Evolutionary conservation across 2,888 invertebrate species (phyloP).

Genomic region (Leucophenga montana): DNA sequence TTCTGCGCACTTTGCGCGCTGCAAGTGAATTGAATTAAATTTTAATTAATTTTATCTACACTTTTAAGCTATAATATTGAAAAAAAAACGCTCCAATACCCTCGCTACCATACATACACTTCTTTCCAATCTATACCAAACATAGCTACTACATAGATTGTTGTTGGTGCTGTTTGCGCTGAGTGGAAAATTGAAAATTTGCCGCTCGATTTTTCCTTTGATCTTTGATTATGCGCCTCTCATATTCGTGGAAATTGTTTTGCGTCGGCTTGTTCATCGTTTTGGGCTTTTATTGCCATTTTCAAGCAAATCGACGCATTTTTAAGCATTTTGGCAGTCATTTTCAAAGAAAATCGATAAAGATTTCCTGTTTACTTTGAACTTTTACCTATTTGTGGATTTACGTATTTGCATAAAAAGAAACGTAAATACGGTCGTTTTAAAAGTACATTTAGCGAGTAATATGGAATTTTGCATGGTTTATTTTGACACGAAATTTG

Average conservation of each 20-base stretch:
- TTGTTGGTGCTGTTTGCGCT: conserved; percentile 45
- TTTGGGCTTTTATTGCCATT: conserved; percentile 54
- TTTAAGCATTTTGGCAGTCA: conserved; percentile 67
- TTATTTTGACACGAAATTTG: too few relatives aligned
- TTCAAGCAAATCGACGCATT: conserved; percentile 70
- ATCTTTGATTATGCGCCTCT: conserved; percentile 45
- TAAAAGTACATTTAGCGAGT: too few relatives aligned
- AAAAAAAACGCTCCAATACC: not conserved
- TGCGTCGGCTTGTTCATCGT: not conserved
- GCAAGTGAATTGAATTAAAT: conserved; percentile 66
- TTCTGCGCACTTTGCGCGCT: conserved; percentile 60
- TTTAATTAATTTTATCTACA: conserved; percentile 66
- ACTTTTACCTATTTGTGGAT: not conserved
- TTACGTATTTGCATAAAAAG: not conserved
- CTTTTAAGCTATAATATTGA: conserved; percentile 38
- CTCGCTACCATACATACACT: not conserved
- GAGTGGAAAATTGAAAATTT: conserved; percentile 66
- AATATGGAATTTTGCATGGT: too few relatives aligned
- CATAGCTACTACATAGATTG: conserved; percentile 47
- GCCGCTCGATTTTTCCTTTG: conserved; percentile 50
- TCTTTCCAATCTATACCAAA: conserved; percentile 10
- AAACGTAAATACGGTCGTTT: too few relatives aligned
- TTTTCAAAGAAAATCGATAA: conserved; percentile 65
- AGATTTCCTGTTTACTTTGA: conserved; percentile 35
- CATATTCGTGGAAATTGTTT: conserved; percentile 9